Conservation (phyloP, 2,113 vertebrate genomes). For the Pelecanoides urinatrix region DNA sequence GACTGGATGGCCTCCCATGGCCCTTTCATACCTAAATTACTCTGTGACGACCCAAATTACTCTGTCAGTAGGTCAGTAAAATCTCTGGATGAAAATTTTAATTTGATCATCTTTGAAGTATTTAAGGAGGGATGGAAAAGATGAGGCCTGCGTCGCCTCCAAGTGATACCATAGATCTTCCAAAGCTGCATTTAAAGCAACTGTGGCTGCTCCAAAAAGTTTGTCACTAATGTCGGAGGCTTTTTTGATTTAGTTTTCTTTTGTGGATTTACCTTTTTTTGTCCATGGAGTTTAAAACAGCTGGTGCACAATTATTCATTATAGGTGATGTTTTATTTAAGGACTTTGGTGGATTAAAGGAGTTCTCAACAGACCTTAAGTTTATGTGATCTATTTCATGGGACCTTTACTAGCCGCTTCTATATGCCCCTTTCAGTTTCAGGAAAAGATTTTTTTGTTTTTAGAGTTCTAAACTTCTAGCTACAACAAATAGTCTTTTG, state of each 20-base stretch:
- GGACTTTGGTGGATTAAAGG: neutral
- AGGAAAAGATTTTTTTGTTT: neutral
- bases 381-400: neutral
- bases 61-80: neutral
- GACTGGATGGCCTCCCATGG: neutral
- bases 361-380: neutral
- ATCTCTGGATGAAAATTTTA: neutral
- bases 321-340: neutral
- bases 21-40: neutral
- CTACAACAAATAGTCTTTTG: neutral
- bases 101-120: neutral
- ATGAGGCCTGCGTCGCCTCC: neutral
- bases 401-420: neutral
- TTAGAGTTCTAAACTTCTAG: neutral
- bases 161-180: neutral
- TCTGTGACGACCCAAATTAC: neutral
- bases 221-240: neutral
- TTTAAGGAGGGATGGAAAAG: neutral
- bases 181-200: neutral
- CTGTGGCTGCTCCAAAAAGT: neutral
- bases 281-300: neutral
- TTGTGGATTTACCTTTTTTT: neutral
- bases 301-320: neutral
- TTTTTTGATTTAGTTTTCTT: neutral
- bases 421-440: neutral